Evolutionary conservation across 2,888 invertebrate genomes (phyloP).

Genomic region (Drosophila percnosoma): DNA sequence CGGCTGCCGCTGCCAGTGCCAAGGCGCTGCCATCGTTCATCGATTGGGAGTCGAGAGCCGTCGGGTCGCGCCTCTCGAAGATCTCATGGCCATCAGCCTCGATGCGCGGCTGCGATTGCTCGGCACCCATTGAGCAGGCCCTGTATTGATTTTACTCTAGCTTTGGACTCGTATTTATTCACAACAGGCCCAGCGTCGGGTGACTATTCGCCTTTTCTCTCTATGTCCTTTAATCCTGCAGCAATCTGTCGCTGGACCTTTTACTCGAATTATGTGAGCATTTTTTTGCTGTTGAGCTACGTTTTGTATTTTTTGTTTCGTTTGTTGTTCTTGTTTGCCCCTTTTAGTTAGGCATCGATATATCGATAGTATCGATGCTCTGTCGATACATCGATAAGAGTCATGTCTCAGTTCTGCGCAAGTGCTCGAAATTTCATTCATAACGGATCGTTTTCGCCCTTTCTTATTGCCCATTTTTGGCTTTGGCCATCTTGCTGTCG

Average conservation of each 20-base stretch:
- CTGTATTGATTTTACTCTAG: constrained; percentile 47
- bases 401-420: neutral
- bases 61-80: constrained; percentile 67
- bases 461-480: neutral
- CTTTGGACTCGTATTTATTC: neutral
- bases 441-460: neutral
- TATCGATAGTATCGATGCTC: constrained; percentile 6
- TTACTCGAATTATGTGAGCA: neutral
- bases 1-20: constrained; percentile 55
- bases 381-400: constrained; percentile 5
- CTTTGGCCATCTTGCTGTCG: neutral
- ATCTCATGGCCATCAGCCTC: constrained; percentile 80
- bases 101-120: constrained; percentile 86
- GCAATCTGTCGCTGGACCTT: neutral
- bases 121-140: constrained; percentile 86
- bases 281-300: neutral
- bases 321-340: constrained; percentile 17
- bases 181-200: neutral
- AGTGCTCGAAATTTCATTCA: neutral
- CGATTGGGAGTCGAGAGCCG: neutral
- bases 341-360: neutral
- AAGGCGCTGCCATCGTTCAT: constrained; percentile 51
- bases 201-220: neutral
- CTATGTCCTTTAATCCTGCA: neutral
- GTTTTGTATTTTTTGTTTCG: constrained; percentile 12